Conservation (phyloP, 2,888 invertebrate species). For the Dioctria rufipes region DNA sequence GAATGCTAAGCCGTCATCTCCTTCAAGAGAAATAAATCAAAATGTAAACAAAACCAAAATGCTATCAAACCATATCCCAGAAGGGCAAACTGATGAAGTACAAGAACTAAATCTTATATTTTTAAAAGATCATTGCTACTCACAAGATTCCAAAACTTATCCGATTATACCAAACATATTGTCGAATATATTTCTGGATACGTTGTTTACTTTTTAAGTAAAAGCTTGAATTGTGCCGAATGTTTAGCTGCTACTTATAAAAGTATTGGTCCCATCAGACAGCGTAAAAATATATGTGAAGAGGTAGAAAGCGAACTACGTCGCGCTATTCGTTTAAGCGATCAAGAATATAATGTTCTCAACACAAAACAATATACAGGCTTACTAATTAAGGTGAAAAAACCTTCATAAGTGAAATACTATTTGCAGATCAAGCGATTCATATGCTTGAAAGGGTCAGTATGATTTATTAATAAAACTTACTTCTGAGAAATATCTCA, state of each 20-base stretch:
- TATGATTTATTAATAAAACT: too few species aligned
- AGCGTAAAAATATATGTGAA: constrained; percentile 5
- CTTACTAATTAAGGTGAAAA: too few species aligned
- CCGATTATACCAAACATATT: constrained; percentile 12
- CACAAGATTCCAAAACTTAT: not conserved
- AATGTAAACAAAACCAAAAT: not conserved
- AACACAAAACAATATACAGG: too few species aligned
- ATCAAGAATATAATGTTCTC: too few species aligned
- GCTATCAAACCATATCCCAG: not conserved
- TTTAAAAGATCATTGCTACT: not conserved
- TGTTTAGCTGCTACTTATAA: constrained; percentile 37
- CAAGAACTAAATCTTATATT: not conserved
- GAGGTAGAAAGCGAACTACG: not conserved
- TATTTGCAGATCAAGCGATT: too few species aligned
- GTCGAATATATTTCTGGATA: not conserved
- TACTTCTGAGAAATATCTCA: too few species aligned
- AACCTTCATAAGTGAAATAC: too few species aligned
- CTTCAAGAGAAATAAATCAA: too few species aligned
- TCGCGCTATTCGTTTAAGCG: too few species aligned
- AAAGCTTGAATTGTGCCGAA: constrained; percentile 1
- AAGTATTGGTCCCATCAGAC: not conserved
- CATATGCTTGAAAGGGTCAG: too few species aligned
- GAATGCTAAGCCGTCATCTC: not conserved
- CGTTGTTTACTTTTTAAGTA: not conserved
- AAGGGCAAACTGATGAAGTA: too few species aligned